Evolutionary conservation across 2,888 invertebrate species (phyloP).

Genomic region (Hirtodrosophila histrioides): DNA sequence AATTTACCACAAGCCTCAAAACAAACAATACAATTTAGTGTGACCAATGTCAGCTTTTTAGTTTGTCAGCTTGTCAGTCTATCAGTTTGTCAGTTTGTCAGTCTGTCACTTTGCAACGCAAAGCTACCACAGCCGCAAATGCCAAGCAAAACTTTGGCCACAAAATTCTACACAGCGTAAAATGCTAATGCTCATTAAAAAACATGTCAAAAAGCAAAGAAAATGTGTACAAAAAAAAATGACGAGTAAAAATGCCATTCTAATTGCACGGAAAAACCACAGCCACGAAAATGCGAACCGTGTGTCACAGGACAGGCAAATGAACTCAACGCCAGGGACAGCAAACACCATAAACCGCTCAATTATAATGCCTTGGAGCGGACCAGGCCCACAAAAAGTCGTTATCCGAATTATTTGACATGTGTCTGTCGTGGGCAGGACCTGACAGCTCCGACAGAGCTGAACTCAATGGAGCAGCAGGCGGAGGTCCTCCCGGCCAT

Average conservation of each 20-base stretch:
- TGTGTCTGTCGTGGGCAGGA: conserved; percentile 45
- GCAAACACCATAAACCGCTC: conserved; percentile 59
- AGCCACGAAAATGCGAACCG: conserved; percentile 30
- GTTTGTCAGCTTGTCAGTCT: neutral
- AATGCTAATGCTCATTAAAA: conserved; percentile 69
- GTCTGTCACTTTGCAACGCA: conserved; percentile 28
- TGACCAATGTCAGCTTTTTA: conserved; percentile 15
- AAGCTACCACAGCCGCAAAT: conserved; percentile 30
- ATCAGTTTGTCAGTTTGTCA: conserved; percentile 24
- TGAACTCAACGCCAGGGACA: conserved; percentile 46
- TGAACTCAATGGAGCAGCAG: neutral
- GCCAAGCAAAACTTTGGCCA: conserved; percentile 24
- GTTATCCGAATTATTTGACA: conserved; percentile 77
- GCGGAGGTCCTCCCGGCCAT: conserved; percentile 11
- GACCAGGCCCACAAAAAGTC: conserved; percentile 51
- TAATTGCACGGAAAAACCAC: conserved; percentile 57
- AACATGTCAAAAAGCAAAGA: conserved; percentile 49
- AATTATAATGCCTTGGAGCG: conserved; percentile 58
- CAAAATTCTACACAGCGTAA: conserved; percentile 29
- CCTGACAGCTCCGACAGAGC: conserved; percentile 7
- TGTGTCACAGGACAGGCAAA: conserved; percentile 46
- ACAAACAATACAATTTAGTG: conserved; percentile 14
- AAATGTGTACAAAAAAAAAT: conserved; percentile 9
- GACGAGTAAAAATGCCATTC: conserved; percentile 40
- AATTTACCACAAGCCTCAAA: neutral